These are phyloP conservation scores for Albula glossodonta DNA, from an alignment of 2,113 vertebrate genomes.

Conservation along the genomic window DNA sequence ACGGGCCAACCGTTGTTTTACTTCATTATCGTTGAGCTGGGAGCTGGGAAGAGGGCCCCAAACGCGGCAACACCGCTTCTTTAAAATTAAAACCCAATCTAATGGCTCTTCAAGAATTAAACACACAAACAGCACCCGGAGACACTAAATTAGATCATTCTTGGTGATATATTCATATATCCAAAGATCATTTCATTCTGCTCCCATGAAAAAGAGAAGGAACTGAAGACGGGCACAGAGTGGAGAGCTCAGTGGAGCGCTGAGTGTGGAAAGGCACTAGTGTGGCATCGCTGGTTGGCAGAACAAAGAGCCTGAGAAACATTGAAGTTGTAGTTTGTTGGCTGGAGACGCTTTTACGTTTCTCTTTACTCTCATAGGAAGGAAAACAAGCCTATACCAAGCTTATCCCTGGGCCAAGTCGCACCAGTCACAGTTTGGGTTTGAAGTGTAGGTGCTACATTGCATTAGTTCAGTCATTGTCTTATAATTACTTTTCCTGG, in stretches of 20 bases:
- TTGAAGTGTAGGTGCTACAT: too few species aligned
- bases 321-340: not conserved
- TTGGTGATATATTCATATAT: not conserved
- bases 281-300: too few species aligned
- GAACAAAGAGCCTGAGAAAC: too few species aligned
- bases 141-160: not conserved
- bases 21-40: conserved; percentile 50
- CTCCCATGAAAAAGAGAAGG: not conserved
- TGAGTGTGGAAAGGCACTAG: too few species aligned
- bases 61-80: conserved; percentile 37
- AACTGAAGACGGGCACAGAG: too few species aligned
- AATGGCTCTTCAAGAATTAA: conserved; percentile 39
- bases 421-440: too few species aligned
- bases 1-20: conserved; percentile 59
- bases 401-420: too few species aligned
- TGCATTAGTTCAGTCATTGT: too few species aligned
- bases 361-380: too few species aligned
- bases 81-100: conserved; percentile 63
- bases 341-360: not conserved
- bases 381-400: too few species aligned
- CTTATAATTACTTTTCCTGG: not conserved
- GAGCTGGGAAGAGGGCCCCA: conserved; percentile 27
- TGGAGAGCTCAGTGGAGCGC: too few species aligned
- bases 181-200: not conserved
- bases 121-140: conserved; percentile 2